Base-by-base conservation (phyloP, 2,888 invertebrate species). In the Machimus atricapillus region DNA sequence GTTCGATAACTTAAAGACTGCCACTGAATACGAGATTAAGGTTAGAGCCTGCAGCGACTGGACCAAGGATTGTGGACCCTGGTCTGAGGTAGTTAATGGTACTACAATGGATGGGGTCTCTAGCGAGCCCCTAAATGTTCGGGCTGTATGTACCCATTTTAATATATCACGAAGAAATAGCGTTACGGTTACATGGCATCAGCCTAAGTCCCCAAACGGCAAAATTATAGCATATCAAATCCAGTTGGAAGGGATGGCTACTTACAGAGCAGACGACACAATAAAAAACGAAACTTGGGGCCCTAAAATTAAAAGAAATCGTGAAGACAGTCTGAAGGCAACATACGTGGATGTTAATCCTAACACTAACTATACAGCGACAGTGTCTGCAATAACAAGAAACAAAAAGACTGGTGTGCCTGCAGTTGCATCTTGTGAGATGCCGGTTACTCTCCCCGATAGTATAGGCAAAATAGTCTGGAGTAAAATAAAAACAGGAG, bases 91-190 rank as follows among this genome's bases (percentile, higher is more conserved):
- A 89, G 96, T 96, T 89, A 95, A 96, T 90, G 97, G 96, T 0
- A 96, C 96, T 0, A 97, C 97, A 0, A 94, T 97, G 93, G 97
- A 97, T 91, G 97, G 97, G 2, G 95, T 94, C 16, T 95, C 97
- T 0, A 95, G 96, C 74, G 94, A 95, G 87, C 97, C 97, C 0
- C 94, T 94, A 88, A 94, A 96, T 90, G 94, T 97, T 0, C 92
- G 93, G 7, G 94, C 96, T 0, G 92, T 93, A n/a, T 97, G 97
- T 91, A 93, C 93, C 89, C 94, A 94, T 90, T 94, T 95, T 90
- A 94, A 94, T 89, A 91, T 91, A 9, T 91, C 93, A 2, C 90
- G 91, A 4, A 90, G 91, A 9, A 95, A 95, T 90, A 94, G 94
- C 85, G 95, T 97, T 58, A 94, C 93, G 87, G 94, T 97, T 2